These are phyloP conservation scores for Oxycera nigricornis DNA, from an alignment of 2,888 invertebrate genomes.

Conservation along the genomic window DNA sequence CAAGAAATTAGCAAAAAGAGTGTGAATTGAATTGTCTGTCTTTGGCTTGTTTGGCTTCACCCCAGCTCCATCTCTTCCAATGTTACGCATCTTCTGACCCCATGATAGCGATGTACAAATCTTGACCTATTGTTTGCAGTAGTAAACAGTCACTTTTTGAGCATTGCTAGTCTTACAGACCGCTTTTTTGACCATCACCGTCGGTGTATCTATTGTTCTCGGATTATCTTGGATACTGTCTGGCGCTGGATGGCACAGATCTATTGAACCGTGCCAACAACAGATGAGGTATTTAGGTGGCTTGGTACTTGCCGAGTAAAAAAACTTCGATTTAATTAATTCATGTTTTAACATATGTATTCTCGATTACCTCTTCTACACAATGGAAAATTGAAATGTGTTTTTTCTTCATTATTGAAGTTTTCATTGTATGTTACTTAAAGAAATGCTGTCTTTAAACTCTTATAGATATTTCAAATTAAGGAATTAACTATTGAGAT, in stretches of 20 bases:
- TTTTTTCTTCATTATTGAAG: too few relatives aligned
- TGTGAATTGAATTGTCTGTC: constrained; percentile 18
- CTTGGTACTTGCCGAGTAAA: background rate
- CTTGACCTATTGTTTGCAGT: constrained; percentile 31
- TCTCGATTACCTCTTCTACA: too few relatives aligned
- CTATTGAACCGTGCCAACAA: constrained; percentile 32
- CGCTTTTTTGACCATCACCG: constrained; percentile 6
- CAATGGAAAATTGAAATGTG: too few relatives aligned
- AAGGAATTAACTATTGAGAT: too few relatives aligned
- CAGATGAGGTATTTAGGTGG: constrained; percentile 21
- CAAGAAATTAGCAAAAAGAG: constrained; percentile 14
- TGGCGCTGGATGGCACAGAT: constrained; percentile 25
- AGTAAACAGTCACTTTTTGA: constrained; percentile 27
- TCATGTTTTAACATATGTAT: constrained; percentile 32
- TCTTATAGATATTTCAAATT: too few relatives aligned
- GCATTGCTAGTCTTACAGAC: constrained; percentile 20
- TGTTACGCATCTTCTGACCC: too few relatives aligned
- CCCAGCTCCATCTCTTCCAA: too few relatives aligned
- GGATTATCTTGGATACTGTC: constrained; percentile 25
- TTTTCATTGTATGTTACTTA: too few relatives aligned
- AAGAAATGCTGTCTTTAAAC: too few relatives aligned
- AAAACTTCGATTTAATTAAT: constrained; percentile 31
- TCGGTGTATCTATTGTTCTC: constrained; percentile 25
- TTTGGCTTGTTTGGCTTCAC: too few relatives aligned
- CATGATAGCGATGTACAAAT: constrained; percentile 28